Evolutionary conservation across 2,888 invertebrate species (phyloP).

Genomic region (Drosophila prostipennis): DNA sequence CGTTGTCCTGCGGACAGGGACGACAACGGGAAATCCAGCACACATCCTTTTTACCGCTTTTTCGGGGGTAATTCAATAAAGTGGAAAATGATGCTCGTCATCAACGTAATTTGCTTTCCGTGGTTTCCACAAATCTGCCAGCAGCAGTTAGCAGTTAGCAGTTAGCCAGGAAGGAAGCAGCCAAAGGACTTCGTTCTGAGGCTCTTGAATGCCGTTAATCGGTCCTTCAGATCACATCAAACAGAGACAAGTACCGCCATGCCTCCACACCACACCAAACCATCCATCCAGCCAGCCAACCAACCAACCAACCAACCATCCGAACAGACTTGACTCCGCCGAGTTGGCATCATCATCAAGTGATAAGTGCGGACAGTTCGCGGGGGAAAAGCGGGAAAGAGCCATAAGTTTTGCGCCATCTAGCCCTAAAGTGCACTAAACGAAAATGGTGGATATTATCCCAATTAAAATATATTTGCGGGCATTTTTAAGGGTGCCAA

Average conservation of each 20-base stretch:
- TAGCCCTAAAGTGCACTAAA: slow-evolving; percentile 19
- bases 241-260: slow-evolving; percentile 14
- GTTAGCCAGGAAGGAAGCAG: slow-evolving; percentile 9
- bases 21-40: slow-evolving; percentile 26
- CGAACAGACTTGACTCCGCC: slow-evolving; percentile 27
- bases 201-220: slow-evolving; percentile 75
- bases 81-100: slow-evolving; percentile 80
- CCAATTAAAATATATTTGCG: neutral
- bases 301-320: neutral
- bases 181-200: slow-evolving; percentile 24
- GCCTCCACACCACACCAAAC: neutral
- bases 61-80: slow-evolving; percentile 73
- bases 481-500: too few relatives aligned
- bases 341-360: slow-evolving; percentile 60
- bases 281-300: neutral
- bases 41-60: slow-evolving; percentile 43
- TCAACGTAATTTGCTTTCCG: slow-evolving; percentile 80
- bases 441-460: neutral
- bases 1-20: slow-evolving; percentile 21
- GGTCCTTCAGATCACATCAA: slow-evolving; percentile 78
- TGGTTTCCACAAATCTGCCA: slow-evolving; percentile 64
- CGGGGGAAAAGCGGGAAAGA: neutral
- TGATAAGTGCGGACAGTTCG: slow-evolving; percentile 47
- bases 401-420: slow-evolving; percentile 9
- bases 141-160: slow-evolving; percentile 20